Percentiles rank a stretch among this genome's conserved stretches.
Evolutionary conservation across 2,113 vertebrate species (phyloP).

Genomic region (Takifugu bimaculatus): DNA sequence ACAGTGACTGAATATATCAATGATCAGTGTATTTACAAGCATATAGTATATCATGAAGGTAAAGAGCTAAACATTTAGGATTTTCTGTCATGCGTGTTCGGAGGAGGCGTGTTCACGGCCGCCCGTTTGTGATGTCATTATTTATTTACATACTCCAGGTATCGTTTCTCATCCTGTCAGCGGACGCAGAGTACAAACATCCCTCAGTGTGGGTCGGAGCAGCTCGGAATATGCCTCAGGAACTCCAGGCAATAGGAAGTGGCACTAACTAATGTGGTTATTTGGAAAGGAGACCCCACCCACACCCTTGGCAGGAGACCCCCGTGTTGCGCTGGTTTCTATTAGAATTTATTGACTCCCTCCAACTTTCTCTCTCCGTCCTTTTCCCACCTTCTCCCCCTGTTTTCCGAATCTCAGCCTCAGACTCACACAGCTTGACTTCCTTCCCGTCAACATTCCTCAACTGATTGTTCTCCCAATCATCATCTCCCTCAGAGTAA

Average conservation of each 20-base stretch:
- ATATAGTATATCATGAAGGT: conserved; percentile 3
- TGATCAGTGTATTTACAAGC: conserved; percentile 39
- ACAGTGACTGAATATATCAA: conserved; percentile 5
- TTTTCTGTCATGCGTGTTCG: conserved; percentile 18
- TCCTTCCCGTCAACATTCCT: conserved; percentile 14
- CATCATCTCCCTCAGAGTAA: conserved; percentile 9
- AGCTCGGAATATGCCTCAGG: conserved; percentile 39
- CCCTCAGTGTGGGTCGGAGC: conserved; percentile 42
- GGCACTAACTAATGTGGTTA: conserved; percentile 54
- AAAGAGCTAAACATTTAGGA: conserved; percentile 30
- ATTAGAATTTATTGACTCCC: conserved; percentile 9
- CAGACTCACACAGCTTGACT: conserved; percentile 6
- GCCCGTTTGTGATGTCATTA: conserved; percentile 35
- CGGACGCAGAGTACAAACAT: conserved; percentile 47
- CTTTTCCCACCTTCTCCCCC: background rate
- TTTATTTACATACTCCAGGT: conserved; percentile 62
- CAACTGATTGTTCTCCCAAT: conserved; percentile 17
- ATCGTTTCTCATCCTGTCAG: conserved; percentile 63
- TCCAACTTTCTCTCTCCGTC: conserved; percentile 3
- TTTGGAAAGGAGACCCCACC: conserved; percentile 52
- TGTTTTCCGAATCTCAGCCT: too few species aligned
- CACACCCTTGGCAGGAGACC: conserved; percentile 46
- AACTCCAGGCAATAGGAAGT: conserved; percentile 59
- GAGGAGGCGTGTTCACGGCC: conserved; percentile 1
- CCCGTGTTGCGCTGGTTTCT: conserved; percentile 57